These are phyloP conservation scores for Squalus acanthias DNA, from an alignment of 2,797 vertebrate species.

Conservation along the genomic window DNA sequence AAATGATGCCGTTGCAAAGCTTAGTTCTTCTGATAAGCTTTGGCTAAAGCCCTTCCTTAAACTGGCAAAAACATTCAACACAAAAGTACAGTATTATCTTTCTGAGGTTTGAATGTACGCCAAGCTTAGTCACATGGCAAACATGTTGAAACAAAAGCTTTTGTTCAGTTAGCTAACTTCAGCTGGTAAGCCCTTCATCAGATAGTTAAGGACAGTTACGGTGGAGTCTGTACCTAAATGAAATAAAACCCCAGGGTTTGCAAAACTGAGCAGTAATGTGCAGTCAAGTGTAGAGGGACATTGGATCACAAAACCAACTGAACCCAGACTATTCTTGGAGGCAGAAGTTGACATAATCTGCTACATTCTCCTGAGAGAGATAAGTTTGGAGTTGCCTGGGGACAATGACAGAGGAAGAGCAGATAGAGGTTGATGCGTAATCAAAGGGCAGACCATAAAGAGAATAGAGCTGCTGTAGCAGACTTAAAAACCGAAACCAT, in stretches of 20 bases:
- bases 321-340: background rate
- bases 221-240: background rate
- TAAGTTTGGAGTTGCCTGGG: background rate
- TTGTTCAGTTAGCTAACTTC: background rate
- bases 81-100: background rate
- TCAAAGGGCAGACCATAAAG: background rate
- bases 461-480: background rate
- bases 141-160: background rate
- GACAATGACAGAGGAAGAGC: background rate
- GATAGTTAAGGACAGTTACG: background rate
- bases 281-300: background rate
- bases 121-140: background rate
- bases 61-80: background rate
- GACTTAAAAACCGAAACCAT: background rate
- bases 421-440: background rate
- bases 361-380: background rate
- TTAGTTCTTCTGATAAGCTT: background rate
- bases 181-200: background rate
- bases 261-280: background rate
- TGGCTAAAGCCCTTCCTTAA: background rate
- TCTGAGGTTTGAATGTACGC: background rate
- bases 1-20: background rate
- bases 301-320: background rate
- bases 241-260: background rate
- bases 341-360: background rate